phyloP scores from a whole-genome alignment of 2,113 vertebrate species.

The Rhadina sibilatrix region DNA sequence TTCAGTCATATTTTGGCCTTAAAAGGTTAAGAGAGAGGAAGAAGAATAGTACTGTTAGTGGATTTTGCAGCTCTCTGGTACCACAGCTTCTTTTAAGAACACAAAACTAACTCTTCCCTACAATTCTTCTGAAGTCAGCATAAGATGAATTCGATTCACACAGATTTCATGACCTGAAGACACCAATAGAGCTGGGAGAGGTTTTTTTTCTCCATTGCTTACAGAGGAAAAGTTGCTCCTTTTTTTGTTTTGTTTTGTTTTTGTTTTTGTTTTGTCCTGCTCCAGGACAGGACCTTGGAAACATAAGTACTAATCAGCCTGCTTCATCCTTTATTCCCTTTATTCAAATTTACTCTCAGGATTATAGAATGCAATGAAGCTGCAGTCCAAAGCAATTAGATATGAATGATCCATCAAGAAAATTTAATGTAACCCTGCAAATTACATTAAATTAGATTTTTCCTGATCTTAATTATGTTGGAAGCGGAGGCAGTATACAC shows the following conservation, averaged over 20 bases:
- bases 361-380: slow-evolving; percentile 18
- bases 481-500: slow-evolving; percentile 13
- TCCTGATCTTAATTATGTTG: slow-evolving; percentile 46
- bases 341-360: slow-evolving; percentile 27
- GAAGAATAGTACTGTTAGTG: neutral
- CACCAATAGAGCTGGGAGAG: neutral
- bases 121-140: neutral
- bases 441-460: slow-evolving; percentile 45
- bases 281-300: neutral
- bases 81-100: neutral
- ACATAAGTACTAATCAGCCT: neutral
- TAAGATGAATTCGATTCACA: neutral
- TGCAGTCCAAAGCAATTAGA: slow-evolving; percentile 24
- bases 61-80: neutral
- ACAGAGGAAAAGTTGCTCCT: neutral
- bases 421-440: slow-evolving; percentile 45
- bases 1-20: neutral
- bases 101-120: neutral
- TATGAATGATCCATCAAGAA: slow-evolving; percentile 42
- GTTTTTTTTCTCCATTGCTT: neutral
- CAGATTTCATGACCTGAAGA: neutral
- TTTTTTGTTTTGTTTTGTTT: no score
- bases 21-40: neutral
- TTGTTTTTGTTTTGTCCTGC: neutral
- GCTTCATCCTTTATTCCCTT: neutral